Base-by-base conservation (phyloP, 2,113 vertebrate species). In the Paracanthobrama guichenoti region DNA sequence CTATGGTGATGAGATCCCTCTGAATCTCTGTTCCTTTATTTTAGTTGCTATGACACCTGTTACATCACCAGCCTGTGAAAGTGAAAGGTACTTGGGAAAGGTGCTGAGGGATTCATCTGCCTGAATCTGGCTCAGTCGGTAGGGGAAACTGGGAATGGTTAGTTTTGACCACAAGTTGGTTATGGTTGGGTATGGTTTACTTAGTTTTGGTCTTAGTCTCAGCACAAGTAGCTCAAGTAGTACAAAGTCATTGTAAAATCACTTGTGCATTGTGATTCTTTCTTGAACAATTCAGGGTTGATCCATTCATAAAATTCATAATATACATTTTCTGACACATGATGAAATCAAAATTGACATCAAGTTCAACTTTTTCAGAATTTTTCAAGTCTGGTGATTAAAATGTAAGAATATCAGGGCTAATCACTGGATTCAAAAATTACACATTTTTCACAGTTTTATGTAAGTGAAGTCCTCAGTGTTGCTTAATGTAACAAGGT, bases 41-140 rank as follows among this genome's bases (percentile, higher is more conserved):
- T 59, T 64, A 4, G 55, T 82, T 87, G 75, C 73, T 76, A 77
- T 85, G 85, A 82, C 62, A 66, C 55, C 87, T 75, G 76, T 82
- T 77, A 83, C 83, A 85, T 88, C 88, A 85, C 50, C 69, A 74
- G 44, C 59, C 4, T 16, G 59, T 69, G 35, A 82, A 31, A 87
- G 72, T 82, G 84, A 67, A 39, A 55, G 81, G 78, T 82, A 62
- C 69, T 73, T 66, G 66, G 48, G 55, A 75, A 86, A 79, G 59
- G 46, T 80, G 69, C 80, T 78, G 66, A 28, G 57, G 71, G 82
- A 84, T 82, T 53, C 50, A 48, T 81, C 48, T 80, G 83, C 80
- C 75, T 82, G 69, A 72, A 26, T 26, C 39, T 77, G 55, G 57
- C 55, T 48, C 8, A 3, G 18, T 74, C 18, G 18, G 44, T 55